phyloP scores from a whole-genome alignment of 2,888 invertebrate species.

The Emesis castigata region DNA sequence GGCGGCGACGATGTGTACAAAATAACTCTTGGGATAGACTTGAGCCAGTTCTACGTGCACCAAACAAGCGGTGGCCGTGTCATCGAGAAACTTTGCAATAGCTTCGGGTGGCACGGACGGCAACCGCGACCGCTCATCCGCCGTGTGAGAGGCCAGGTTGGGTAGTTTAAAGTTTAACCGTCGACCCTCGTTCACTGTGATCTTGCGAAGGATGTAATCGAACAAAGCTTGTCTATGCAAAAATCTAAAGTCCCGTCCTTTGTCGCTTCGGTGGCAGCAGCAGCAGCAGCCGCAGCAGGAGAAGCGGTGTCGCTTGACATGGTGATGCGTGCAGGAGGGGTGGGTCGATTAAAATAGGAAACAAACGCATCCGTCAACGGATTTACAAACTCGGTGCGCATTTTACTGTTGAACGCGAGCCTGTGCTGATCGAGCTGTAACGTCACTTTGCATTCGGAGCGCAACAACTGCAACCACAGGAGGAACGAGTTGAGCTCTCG shows the following conservation, averaged over 20 bases:
- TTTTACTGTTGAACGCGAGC: background rate
- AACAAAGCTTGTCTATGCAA: constrained; percentile 10
- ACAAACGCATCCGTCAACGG: background rate
- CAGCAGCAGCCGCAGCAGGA: background rate
- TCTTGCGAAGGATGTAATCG: constrained; percentile 13
- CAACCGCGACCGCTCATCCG: background rate
- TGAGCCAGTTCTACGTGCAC: too few species aligned
- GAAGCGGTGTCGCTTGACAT: background rate
- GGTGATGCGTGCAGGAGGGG: constrained; percentile 2
- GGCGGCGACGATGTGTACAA: constrained; percentile 6
- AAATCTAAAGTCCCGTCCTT: background rate
- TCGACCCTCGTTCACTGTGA: background rate
- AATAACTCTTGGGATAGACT: background rate
- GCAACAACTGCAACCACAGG: background rate
- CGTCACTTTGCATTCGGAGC: background rate
- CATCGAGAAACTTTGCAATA: too few species aligned
- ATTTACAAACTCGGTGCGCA: background rate
- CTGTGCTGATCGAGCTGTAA: background rate
- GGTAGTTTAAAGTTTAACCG: constrained; percentile 6
- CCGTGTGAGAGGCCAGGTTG: background rate
- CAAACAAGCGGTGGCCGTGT: too few species aligned
- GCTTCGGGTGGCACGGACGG: too few species aligned
- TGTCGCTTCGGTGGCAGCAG: background rate
- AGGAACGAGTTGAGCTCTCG: background rate
- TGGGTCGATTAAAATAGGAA: constrained; percentile 11